A percentile compares a stretch with the other conserved stretches of the same genome.
phyloP scores from a whole-genome alignment of 2,888 invertebrate genomes.

The Phlogophora meticulosa region DNA sequence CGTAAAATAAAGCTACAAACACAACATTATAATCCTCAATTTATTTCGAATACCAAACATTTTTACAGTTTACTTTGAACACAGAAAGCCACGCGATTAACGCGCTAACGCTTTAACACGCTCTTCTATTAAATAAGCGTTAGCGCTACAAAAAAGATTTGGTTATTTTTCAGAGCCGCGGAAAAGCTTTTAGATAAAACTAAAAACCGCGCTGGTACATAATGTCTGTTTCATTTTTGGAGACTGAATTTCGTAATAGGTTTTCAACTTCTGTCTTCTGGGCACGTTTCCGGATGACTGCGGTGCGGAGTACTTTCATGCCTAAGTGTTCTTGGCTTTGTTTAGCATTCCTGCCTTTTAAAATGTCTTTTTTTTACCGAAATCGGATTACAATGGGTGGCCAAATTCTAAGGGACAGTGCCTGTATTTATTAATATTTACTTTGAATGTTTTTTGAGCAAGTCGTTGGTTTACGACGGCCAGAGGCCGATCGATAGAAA shows the following conservation, averaged over 20 bases:
- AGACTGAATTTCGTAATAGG: not conserved
- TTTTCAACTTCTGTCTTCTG: too few species aligned
- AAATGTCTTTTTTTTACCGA: too few species aligned
- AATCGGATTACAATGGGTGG: too few species aligned
- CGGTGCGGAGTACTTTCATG: too few species aligned
- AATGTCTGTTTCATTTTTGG: not conserved
- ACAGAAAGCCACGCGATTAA: constrained; percentile 8
- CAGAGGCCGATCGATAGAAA: too few species aligned
- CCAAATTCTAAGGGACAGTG: too few species aligned
- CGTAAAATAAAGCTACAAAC: not conserved
- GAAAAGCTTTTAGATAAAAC: constrained; percentile 9
- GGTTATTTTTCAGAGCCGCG: constrained; percentile 1
- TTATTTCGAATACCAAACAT: constrained; percentile 2
- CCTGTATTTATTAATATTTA: too few species aligned
- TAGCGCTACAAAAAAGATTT: constrained; percentile 4
- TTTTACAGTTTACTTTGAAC: constrained; percentile 15
- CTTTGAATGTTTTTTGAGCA: too few species aligned
- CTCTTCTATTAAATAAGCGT: constrained; percentile 16
- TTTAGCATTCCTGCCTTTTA: too few species aligned
- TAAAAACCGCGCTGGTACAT: not conserved
- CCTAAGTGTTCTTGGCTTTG: too few species aligned
- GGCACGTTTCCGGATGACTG: too few species aligned
- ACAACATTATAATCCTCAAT: not conserved
- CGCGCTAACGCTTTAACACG: constrained; percentile 8
- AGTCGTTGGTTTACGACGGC: too few species aligned